Base-by-base conservation (phyloP, 2,888 invertebrate genomes). In the Prenolepis imparis region DNA sequence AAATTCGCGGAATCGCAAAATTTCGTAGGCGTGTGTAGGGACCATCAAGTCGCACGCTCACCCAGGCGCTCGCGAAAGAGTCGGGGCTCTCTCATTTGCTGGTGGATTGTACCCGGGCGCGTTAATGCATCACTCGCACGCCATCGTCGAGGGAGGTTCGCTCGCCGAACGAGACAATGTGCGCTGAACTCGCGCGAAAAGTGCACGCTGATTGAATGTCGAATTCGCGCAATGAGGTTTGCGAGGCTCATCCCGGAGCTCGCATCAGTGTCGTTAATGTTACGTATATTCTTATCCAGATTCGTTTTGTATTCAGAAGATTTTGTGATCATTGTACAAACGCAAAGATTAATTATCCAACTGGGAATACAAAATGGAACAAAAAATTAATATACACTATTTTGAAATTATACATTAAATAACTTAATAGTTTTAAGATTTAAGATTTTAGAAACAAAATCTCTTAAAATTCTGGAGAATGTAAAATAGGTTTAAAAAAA, bases 11-110 rank as follows among this genome's bases (percentile, higher is more conserved):
- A 93, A 93, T 92, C 91, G 91, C 88, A 87, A 92, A 93, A 93
- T 93, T 93, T 93, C 88, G 89, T 88, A 92, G 92, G 93, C 93
- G 93, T 93, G 93, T 92, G 91, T 93, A 92, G 90, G 91, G 91
- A 92, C 92, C 92, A 93, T 93, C 93, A 93, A 89, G 87, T 89
- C 86, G 88, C 89, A 91, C 85, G 91, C 88, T 91, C 90, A 91
- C 88, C 90, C 92, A 91, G n/a, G 90, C 92, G 91, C 85, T 90
- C 92, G 91, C 90, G 18, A 92, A 91, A 92, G 90, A 87, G 89
- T 87, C 72, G 48, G 18, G 84, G 83, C 84, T 73, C 93, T 93
- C 93, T 94, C 93, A 93, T 94, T 94, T 94, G 92, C 92, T 93
- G 92, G 90, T 91, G 92, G 92, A 94, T 93, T 93, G 93, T 94